These are phyloP conservation scores for Diogma glabrata DNA, from an alignment of 2,888 invertebrate genomes.

Conservation along the genomic window DNA sequence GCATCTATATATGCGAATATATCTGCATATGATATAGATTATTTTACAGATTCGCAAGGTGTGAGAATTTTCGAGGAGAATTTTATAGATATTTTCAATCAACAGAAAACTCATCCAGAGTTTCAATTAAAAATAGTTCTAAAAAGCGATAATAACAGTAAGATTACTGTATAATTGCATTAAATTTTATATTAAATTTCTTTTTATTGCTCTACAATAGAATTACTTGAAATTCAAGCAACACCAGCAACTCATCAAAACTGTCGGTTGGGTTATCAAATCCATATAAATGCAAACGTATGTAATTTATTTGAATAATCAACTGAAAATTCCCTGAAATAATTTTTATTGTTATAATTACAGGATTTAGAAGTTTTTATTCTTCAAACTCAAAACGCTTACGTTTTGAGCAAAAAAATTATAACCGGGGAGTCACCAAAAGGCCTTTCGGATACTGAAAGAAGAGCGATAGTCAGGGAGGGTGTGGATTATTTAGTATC, in stretches of 20 bases:
- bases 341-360: neutral
- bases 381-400: neutral
- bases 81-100: neutral
- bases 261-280: neutral
- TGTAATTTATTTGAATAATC: neutral
- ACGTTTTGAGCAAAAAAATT: neutral
- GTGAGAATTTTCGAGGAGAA: neutral
- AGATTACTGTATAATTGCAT: neutral
- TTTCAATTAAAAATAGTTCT: neutral
- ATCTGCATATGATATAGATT: neutral
- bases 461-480: too few species aligned
- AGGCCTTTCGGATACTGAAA: too few species aligned
- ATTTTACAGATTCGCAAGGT: neutral
- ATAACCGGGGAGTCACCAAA: neutral
- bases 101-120: neutral
- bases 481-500: too few species aligned
- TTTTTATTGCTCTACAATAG: neutral
- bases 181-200: neutral
- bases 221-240: neutral
- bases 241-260: neutral
- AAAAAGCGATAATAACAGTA: neutral
- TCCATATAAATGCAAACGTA: neutral
- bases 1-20: neutral
- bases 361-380: constrained; percentile 3
- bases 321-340: neutral